Conservation (phyloP, 1,140 invertebrate species). For the Nomia melanderi region DNA sequence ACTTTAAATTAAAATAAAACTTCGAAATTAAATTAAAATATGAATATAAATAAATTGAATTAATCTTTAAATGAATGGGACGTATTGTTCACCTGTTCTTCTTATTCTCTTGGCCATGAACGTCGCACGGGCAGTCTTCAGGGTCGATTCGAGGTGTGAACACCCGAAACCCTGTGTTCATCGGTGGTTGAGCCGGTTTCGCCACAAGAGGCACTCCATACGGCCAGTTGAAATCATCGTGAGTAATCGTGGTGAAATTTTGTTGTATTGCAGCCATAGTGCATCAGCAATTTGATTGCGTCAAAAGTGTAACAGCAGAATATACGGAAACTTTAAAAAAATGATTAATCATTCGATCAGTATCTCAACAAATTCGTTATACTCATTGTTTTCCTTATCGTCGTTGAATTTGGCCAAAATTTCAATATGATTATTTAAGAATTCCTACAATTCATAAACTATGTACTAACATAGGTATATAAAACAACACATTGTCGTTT, state of each 20-base stretch:
- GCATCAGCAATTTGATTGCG: constrained; percentile 7
- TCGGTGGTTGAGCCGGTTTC: constrained; percentile 66
- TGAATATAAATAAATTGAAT: too few species aligned
- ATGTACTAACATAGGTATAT: too few species aligned
- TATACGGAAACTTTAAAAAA: constrained; percentile 10
- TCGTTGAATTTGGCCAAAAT: too few species aligned
- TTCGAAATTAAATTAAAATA: too few species aligned
- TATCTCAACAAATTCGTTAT: background rate
- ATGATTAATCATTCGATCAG: background rate
- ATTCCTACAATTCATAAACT: too few species aligned
- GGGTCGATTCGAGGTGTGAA: constrained; percentile 48
- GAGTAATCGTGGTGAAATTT: constrained; percentile 79
- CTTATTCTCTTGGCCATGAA: constrained; percentile 49
- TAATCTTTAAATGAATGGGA: too few species aligned
- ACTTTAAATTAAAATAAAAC: too few species aligned
- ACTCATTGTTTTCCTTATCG: too few species aligned
- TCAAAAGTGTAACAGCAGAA: background rate
- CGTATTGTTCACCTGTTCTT: constrained; percentile 56
- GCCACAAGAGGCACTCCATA: constrained; percentile 81
- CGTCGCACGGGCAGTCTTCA: constrained; percentile 62
- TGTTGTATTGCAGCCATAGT: constrained; percentile 52
- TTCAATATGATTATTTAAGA: too few species aligned
- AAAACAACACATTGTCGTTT: too few species aligned
- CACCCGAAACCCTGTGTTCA: constrained; percentile 70
- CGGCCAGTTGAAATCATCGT: constrained; percentile 82